Evolutionary conservation across 2,113 vertebrate species (phyloP), one percentile per base, ranked within the genome.

Genomic region (Sula dactylatra): DNA sequence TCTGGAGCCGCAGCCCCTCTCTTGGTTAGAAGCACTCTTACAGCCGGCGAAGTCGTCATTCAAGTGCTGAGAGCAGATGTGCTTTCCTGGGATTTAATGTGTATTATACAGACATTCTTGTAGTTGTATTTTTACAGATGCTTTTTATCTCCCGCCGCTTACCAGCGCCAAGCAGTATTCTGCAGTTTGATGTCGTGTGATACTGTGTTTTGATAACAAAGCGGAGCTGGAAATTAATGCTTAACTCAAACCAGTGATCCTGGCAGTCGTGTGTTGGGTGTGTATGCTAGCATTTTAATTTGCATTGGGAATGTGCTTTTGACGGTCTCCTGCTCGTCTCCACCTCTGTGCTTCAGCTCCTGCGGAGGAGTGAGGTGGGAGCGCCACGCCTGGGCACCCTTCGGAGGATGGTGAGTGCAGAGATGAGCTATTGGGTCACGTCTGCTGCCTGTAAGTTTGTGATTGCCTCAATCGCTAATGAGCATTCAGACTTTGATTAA

Each of bases 171-270:
- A 73, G 76, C 2, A 16, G 50, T 42, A 24, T 67, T 83, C 64
- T 74, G 70, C 13, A 42, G 65, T 74, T 93, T 59, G 50, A 17
- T 83, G 55, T 73, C 6, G 16, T 17, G 61, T 50, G 61, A 76
- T 76, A 9, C 52, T 17, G 7, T 95, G 92, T 90, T 94, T 93
- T 82, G 82, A 58, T 96, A 82, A 85, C 80, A 79, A 56, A 91
- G 84, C 44, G 25, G 84, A 94, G 44, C 87, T 96, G 87, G 94
- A 80, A 93, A 95, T 94, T 67, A 82, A 89, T 83, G n/a, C 59
- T 86, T 81, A 81, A 91, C 45, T 94, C 4, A 6, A 78, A 88
- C 34, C 83, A 82, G 59, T 7, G 59, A 84, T 88, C 21, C 64
- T 83, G 86, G 86, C 50, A 70, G 71, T 45, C 11, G 12, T 2